Evolutionary conservation across 2,888 invertebrate species (phyloP).

Genomic region (Gibbula magus): DNA sequence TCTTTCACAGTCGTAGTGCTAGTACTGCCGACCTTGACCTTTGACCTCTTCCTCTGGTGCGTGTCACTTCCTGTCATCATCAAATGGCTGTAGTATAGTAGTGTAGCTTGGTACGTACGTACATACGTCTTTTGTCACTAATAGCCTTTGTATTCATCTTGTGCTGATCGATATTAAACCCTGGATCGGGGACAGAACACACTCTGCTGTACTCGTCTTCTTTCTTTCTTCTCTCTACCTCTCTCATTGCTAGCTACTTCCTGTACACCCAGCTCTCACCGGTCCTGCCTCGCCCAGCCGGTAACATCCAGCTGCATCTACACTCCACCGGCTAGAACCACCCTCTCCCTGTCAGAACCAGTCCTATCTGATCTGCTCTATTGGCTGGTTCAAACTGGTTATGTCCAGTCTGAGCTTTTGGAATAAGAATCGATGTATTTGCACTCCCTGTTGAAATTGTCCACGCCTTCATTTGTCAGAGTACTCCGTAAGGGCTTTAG

Average conservation of each 20-base stretch:
- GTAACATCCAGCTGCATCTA: not conserved
- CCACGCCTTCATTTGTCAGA: too few species aligned
- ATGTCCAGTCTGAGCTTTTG: too few species aligned
- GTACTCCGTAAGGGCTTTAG: too few species aligned
- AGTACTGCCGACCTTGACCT: too few species aligned
- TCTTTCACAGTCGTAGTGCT: too few species aligned
- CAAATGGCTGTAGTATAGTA: conserved; percentile 3
- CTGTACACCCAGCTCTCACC: conserved; percentile 1
- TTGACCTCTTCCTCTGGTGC: conserved; percentile 1
- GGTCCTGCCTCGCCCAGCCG: not conserved
- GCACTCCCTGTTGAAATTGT: too few species aligned
- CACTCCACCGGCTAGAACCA: too few species aligned
- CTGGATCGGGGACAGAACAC: conserved; percentile 48
- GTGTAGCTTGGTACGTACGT: conserved; percentile 4
- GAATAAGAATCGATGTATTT: too few species aligned
- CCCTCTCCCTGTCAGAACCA: too few species aligned
- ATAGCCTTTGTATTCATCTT: conserved; percentile 28
- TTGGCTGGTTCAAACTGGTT: too few species aligned
- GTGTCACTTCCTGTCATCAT: not conserved
- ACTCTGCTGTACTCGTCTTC: conserved; percentile 33
- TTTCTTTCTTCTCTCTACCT: conserved; percentile 33
- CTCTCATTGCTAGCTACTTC: conserved; percentile 16
- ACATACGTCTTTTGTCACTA: conserved; percentile 25
- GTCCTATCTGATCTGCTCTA: too few species aligned
- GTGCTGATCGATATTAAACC: conserved; percentile 29